phyloP scores from a whole-genome alignment of 2,888 invertebrate genomes.

The Philonicus albiceps region DNA sequence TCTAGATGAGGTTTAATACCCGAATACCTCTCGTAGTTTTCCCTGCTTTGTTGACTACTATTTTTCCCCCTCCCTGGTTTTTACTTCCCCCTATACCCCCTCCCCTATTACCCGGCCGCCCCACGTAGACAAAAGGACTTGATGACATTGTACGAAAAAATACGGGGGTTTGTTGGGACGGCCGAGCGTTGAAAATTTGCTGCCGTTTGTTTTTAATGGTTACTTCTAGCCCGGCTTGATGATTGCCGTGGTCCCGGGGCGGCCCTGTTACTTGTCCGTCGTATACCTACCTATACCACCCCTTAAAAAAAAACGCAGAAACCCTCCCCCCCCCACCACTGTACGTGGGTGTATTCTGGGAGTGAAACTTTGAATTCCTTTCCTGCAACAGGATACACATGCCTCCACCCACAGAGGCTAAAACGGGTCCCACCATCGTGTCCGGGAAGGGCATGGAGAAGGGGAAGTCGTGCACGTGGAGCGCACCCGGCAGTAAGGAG shows the following conservation, averaged over 20 bases:
- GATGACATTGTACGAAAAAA: not conserved
- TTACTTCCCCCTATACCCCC: not conserved
- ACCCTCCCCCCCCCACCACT: not conserved
- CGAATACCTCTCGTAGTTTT: not conserved
- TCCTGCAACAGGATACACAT: constrained; percentile 28
- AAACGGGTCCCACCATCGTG: not conserved
- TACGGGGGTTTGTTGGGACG: not conserved
- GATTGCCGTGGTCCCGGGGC: not conserved
- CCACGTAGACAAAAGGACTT: not conserved
- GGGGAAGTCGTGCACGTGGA: not conserved
- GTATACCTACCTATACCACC: not conserved
- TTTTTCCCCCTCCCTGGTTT: not conserved
- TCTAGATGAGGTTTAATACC: not conserved
- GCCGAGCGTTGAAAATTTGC: not conserved
- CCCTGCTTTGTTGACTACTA: not conserved
- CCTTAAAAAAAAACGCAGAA: not conserved
- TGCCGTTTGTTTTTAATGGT: not conserved
- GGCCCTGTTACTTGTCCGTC: not conserved
- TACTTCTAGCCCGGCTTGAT: not conserved
- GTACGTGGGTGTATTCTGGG: not conserved
- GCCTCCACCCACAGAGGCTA: not conserved
- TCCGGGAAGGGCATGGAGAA: not conserved
- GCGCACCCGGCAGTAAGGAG: constrained; percentile 8
- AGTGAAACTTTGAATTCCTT: not conserved
- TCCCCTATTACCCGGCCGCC: not conserved